Evolutionary conservation across 2,113 vertebrate genomes (phyloP).

Genomic region (Larimichthys polyactis): DNA sequence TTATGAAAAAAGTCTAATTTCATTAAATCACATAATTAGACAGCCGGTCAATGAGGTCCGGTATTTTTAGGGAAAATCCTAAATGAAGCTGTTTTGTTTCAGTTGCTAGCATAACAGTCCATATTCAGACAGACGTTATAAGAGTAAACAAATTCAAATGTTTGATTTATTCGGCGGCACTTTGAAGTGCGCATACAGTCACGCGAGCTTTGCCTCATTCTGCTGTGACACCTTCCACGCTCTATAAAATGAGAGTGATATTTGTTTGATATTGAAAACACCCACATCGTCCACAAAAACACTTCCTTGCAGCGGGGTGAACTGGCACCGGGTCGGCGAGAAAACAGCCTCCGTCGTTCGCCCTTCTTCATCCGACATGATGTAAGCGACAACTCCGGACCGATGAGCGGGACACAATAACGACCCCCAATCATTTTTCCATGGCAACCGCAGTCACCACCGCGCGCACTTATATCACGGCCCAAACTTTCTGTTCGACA

Average conservation of each 20-base stretch:
- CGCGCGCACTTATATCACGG: not conserved
- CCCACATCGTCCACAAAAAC: slow-evolving; percentile 67
- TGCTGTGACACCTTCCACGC: too few species aligned
- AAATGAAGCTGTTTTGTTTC: not conserved
- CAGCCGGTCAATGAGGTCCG: not conserved
- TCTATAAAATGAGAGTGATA: too few species aligned
- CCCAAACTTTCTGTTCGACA: too few species aligned
- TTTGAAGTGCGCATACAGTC: not conserved
- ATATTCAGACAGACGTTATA: too few species aligned
- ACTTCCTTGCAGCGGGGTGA: slow-evolving; percentile 46
- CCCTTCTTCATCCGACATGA: slow-evolving; percentile 60
- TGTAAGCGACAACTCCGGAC: not conserved
- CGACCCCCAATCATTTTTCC: slow-evolving; percentile 28
- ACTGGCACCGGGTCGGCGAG: too few species aligned
- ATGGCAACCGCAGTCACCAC: slow-evolving; percentile 1
- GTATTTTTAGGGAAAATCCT: not conserved
- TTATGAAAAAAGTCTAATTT: too few species aligned
- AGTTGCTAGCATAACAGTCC: not conserved
- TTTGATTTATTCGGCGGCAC: slow-evolving; percentile 3
- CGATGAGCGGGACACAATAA: not conserved
- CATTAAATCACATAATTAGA: too few species aligned
- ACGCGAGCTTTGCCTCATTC: too few species aligned
- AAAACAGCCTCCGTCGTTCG: slow-evolving; percentile 9
- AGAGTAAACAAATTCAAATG: too few species aligned
- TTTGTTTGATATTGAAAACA: slow-evolving; percentile 18